Evolutionary conservation across 2,113 vertebrate genomes (phyloP), one percentile per base, ranked within the genome.

Genomic region (Colaptes auratus): DNA sequence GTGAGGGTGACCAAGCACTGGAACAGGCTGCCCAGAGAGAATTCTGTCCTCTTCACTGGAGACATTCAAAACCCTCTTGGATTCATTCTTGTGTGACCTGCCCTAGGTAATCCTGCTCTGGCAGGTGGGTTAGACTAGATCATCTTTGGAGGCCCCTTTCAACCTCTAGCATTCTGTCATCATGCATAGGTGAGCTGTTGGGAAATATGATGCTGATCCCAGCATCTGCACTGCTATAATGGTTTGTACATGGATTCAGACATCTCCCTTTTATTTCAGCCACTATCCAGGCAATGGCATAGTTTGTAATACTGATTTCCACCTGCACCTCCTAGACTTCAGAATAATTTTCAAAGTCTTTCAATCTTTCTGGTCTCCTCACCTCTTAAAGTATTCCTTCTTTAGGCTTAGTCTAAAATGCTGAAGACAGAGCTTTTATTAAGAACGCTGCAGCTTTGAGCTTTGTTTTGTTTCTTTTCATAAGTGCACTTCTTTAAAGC

Each of bases 141-240:
- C 23, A 24, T 23, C 50, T 52, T 52, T 52, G 12, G 39, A 39
- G 39, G 39, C 12, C 39, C 39, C 39, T 39, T 39, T 39, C 39
- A 39, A 39, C 39, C 39, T 39, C 39, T 39, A 39, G 12, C 39
- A 39, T 39, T 39, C 39, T 39, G n/a, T n/a, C n/a, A 39, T 39
- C 39, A 39, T 39, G 39, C 20, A 23, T 7, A 33, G 65, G 31
- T n/a, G 58, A 11, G n/a, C 23, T 72, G 12, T 15, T 69, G 59
- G 42, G 48, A 72, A n/a, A 48, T 0, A 0, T 21, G 56, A 7
- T 27, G 15, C 46, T 70, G 52, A 7, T 6, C 39, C 53, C 25
- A 1, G 28, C 0, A 0, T 11, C 78, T 75, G 61, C 52, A 11
- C 12, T 17, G 31, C 42, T 42, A 0, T 16, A 7, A 12, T 20